Percentiles rank a stretch among this genome's conserved stretches.
Conservation (phyloP, 1,140 invertebrate species). For the Amphibalanus amphitrite region DNA sequence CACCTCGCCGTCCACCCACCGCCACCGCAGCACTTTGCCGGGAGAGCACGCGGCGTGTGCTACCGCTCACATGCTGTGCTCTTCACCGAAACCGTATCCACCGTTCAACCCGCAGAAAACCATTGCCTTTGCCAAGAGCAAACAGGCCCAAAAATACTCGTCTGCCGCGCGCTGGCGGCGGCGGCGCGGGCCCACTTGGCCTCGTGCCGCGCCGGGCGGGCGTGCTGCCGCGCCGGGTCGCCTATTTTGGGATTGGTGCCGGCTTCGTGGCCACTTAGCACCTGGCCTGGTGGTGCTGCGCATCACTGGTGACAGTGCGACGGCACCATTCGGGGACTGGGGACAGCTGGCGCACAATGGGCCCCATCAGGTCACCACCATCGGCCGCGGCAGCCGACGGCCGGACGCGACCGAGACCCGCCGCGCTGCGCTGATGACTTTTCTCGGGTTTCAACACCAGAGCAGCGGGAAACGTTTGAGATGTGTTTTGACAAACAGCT, state of each 20-base stretch:
- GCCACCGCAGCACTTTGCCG: background rate
- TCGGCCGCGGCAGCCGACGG: too few relatives aligned
- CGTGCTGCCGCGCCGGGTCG: too few relatives aligned
- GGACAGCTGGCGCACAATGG: too few relatives aligned
- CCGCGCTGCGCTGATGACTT: too few relatives aligned
- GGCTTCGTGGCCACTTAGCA: background rate
- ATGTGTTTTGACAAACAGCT: too few relatives aligned
- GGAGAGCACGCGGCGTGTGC: background rate
- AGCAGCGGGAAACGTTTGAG: too few relatives aligned
- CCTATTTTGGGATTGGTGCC: background rate
- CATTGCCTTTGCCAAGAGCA: background rate
- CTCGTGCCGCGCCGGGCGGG: too few relatives aligned
- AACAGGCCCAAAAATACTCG: background rate
- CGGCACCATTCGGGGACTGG: too few relatives aligned
- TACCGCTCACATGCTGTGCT: background rate
- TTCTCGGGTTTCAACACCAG: too few relatives aligned
- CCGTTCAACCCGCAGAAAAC: background rate
- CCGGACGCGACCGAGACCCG: too few relatives aligned
- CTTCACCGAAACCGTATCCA: background rate
- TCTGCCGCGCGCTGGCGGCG: background rate
- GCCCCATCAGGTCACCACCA: too few relatives aligned
- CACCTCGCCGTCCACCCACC: background rate
- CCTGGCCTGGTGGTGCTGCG: background rate
- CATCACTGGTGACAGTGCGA: background rate
- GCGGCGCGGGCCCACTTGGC: background rate